A percentile compares a stretch with the other conserved stretches of the same genome.
phyloP scores from a whole-genome alignment of 2,797 vertebrate genomes.

The Otolemur crassicaudatus region DNA sequence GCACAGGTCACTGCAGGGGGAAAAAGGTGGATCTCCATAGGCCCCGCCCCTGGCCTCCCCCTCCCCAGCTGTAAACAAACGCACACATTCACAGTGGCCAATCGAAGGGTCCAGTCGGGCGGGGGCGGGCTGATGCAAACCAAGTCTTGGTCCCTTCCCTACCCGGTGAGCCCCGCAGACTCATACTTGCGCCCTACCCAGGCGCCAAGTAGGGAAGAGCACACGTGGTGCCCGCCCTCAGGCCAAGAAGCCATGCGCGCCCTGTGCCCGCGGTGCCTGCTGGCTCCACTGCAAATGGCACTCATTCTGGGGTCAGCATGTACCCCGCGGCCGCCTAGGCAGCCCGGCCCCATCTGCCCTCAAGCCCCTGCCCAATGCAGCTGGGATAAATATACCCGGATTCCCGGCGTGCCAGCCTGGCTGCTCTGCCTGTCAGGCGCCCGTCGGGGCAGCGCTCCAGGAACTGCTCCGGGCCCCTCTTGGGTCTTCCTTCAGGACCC shows the following conservation, averaged over 20 bases:
- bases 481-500: neutral
- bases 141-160: neutral
- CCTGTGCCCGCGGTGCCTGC: neutral
- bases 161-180: accelerated
- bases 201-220: neutral
- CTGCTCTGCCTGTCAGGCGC: constrained; percentile 39
- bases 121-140: constrained; percentile 70
- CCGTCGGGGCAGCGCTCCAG: constrained; percentile 70
- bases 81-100: constrained; percentile 64
- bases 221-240: neutral
- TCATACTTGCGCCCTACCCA: neutral
- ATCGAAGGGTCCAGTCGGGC: constrained; percentile 27
- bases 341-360: constrained; percentile 55
- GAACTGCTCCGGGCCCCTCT: neutral
- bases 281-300: constrained; percentile 64
- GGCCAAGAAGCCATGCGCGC: neutral
- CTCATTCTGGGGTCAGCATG: constrained; percentile 32
- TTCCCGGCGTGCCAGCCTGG: constrained; percentile 49
- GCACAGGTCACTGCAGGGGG: neutral
- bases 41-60: neutral
- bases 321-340: constrained; percentile 48
- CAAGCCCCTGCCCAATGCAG: constrained; percentile 52
- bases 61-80: constrained; percentile 74
- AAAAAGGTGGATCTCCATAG: neutral
- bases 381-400: constrained; percentile 72